Base-by-base conservation (phyloP, 2,113 vertebrate genomes). In the Ciconia boyciana region DNA sequence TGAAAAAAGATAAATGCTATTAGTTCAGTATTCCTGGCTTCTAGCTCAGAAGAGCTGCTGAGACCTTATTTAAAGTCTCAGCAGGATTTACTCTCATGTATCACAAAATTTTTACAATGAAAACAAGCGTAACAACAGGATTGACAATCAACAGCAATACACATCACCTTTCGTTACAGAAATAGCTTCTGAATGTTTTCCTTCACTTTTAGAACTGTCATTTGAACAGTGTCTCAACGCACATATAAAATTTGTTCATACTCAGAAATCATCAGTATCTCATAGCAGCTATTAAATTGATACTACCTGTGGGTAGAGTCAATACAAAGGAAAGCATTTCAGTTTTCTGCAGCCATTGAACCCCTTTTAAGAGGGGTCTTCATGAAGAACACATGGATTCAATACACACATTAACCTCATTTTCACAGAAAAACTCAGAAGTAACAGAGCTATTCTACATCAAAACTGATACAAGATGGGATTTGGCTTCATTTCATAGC, bases 61-160 rank as follows among this genome's bases (percentile, higher is more conserved):
- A 94, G 65, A 57, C 68, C 28, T 46, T 70, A 79, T 71, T 95
- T 96, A 91, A 93, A 69, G 64, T 80, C 97, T 87, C 95, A 85
- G 89, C 69, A 75, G 94, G 84, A 51, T 17, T 24, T 87, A 25
- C 65, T 93, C 51, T 94, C 65, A 71, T 1, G 7, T n/a, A 72
- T 71, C 41, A 29, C 29, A 72, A 86, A 95, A 85, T 54, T n/a
- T 74, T 74, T 46, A 39, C 46, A 81, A 16, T 31, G 39, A 58
- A 76, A 79, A 49, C 13, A 41, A 78, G 12, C 36, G 7, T 52
- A 61, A 82, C 36, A 91, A 80, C 68, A 81, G 65, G 83, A 89
- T 32, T 70, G 43, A 78, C 87, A 79, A 21, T 85, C 51, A 89
- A 29, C 71, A 80, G 28, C 49, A 79, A 34, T 15, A 4, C n/a